phyloP scores from a whole-genome alignment of 2,797 vertebrate genomes.

The Muscicapa comitata region DNA sequence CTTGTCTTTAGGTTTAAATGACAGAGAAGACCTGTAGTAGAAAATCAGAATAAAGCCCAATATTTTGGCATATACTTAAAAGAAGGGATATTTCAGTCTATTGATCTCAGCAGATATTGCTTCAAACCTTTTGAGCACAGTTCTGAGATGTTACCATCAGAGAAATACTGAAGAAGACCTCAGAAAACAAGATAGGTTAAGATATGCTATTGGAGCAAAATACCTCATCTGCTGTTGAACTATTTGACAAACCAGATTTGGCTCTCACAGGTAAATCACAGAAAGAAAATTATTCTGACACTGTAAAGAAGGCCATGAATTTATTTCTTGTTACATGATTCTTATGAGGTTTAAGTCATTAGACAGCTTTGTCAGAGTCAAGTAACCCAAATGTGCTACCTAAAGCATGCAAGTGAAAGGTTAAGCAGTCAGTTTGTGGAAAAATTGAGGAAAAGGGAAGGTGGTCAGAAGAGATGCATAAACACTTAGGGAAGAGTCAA shows the following conservation, averaged over 20 bases:
- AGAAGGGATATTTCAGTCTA: neutral
- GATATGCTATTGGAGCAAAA: neutral
- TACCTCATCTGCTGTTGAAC: neutral
- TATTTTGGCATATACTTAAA: neutral
- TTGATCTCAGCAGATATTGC: neutral
- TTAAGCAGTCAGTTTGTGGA: neutral
- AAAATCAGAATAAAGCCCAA: neutral
- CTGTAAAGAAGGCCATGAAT: neutral
- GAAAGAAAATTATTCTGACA: neutral
- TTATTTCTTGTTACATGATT: neutral
- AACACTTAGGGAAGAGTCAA: neutral
- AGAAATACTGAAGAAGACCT: neutral
- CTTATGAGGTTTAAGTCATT: neutral
- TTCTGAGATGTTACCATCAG: neutral
- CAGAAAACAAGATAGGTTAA: neutral
- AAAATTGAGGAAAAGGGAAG: neutral
- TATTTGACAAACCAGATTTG: neutral
- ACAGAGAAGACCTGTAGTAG: neutral
- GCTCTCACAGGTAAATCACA: neutral
- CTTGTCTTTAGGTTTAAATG: neutral
- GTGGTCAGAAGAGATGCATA: neutral
- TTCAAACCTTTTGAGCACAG: neutral
- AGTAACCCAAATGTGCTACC: neutral
- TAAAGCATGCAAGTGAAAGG: neutral
- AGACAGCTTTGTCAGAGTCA: neutral